These are phyloP conservation scores for Phortica magna DNA, from an alignment of 2,888 invertebrate species.

Conservation along the genomic window DNA sequence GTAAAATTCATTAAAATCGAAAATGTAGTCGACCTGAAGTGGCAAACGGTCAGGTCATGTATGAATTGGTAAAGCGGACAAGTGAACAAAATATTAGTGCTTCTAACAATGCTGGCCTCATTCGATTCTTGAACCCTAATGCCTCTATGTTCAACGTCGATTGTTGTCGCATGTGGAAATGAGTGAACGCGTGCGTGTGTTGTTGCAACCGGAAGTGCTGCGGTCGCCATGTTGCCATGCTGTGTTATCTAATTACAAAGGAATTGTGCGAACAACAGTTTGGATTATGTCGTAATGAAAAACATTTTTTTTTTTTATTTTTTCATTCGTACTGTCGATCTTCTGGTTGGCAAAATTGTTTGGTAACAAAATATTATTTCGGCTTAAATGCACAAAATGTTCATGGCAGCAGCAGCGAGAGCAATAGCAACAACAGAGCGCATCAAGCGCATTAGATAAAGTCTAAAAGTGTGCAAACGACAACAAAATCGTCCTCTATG, in stretches of 20 bases:
- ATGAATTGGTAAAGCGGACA: background rate
- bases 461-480: too few relatives aligned
- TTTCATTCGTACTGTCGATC: conserved; percentile 25
- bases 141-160: too few relatives aligned
- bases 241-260: conserved; percentile 72
- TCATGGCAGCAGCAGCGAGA: background rate
- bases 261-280: conserved; percentile 62
- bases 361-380: conserved; percentile 56
- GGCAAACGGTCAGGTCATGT: background rate
- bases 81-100: background rate
- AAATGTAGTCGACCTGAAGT: conserved; percentile 41
- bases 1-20: conserved; percentile 55
- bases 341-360: conserved; percentile 19
- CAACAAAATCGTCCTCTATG: conserved; percentile 19
- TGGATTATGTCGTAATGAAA: conserved; percentile 41
- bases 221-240: conserved; percentile 59
- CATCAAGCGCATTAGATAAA: conserved; percentile 18
- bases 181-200: background rate
- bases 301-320: background rate
- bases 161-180: too few relatives aligned
- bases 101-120: background rate
- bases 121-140: too few relatives aligned
- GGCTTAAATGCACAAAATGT: conserved; percentile 50
- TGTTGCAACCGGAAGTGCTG: conserved; percentile 58
- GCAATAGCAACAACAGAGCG: conserved; percentile 47